A percentile compares a stretch with the other conserved stretches of the same genome.
phyloP scores from a whole-genome alignment of 2,888 invertebrate species.

The Bombylius discolor region DNA sequence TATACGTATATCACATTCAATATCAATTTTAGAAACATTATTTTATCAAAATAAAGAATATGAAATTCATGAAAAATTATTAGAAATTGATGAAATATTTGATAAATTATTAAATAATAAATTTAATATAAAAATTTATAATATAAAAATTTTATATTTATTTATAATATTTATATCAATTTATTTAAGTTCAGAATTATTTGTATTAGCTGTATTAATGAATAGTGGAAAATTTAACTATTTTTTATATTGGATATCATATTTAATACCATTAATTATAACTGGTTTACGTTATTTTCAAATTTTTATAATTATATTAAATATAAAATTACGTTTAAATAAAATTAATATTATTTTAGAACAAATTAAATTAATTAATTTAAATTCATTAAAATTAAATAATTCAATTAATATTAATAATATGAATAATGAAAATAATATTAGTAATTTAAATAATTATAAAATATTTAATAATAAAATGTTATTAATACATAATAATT shows the following conservation, averaged over 20 bases:
- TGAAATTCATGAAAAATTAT: constrained; percentile 19
- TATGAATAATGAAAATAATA: too few relatives aligned
- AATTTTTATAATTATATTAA: constrained; percentile 21
- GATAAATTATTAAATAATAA: constrained; percentile 21
- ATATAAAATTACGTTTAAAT: constrained; percentile 25
- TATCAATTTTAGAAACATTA: constrained; percentile 24
- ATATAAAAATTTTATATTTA: neutral
- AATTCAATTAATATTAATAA: too few relatives aligned
- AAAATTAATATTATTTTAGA: constrained; percentile 15
- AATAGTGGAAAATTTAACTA: neutral
- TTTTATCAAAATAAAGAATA: constrained; percentile 17
- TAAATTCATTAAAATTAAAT: too few relatives aligned
- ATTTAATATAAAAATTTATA: constrained; percentile 15
- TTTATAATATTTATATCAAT: constrained; percentile 2
- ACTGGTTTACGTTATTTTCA: constrained; percentile 30
- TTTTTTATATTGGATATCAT: constrained; percentile 22
- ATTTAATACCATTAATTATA: constrained; percentile 23
- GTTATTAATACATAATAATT: neutral
- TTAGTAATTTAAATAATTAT: too few relatives aligned
- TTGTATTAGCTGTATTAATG: neutral
- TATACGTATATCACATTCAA: constrained; percentile 25
- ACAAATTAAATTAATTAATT: neutral
- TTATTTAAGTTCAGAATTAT: constrained; percentile 4
- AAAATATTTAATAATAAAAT: neutral
- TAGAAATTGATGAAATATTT: constrained; percentile 27